Base-by-base conservation (phyloP, 2,888 invertebrate species). In the Amblyteles armatorius region DNA sequence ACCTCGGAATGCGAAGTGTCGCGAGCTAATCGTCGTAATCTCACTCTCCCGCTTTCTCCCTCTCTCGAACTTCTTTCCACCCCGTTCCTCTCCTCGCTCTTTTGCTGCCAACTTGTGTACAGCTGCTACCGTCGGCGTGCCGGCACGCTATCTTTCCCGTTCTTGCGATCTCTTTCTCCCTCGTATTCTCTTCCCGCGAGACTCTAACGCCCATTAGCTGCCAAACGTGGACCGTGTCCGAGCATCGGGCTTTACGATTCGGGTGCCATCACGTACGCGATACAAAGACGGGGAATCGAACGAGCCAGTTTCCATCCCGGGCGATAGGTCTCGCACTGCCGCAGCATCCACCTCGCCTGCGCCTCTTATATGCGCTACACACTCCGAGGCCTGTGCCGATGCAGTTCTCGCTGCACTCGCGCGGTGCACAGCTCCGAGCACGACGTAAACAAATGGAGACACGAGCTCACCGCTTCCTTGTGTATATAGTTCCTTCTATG, bases 241-340 rank as follows among this genome's bases (percentile, higher is more conserved):
- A 79, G 78, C 80, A 71, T 68, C 82, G 79, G 80, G 79, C 82
- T 85, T 88, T 87, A 81, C 88, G 90, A 90, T 92, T 92, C 82
- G 91, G 91, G 89, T 91, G 91, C 91, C 90, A 87, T 91, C 92
- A 91, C 91, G 91, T 91, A 90, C 88, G 85, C 74, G n/a, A 22
- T 87, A 87, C 77, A 85, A 29, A 78, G 68, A 26, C n/a, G 74
- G 40, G 19, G 71, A 44, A 76, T 65, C 65, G 65, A 84, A 87
- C 83, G 87, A 89, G 87, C 91, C 88, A 88, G 90, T 91, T 92
- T 91, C 91, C 91, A 90, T 91, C 90, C 83, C 86, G 88, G 90
- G 88, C 82, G 78, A 80, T 79, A 79, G 40, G 80, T 73, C 79
- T 50, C 63, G 72, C 55, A 36, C 76, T 82, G 19, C 55, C 19